Evolutionary conservation across 2,888 invertebrate species (phyloP).

Genomic region (Tortricodes alternella): DNA sequence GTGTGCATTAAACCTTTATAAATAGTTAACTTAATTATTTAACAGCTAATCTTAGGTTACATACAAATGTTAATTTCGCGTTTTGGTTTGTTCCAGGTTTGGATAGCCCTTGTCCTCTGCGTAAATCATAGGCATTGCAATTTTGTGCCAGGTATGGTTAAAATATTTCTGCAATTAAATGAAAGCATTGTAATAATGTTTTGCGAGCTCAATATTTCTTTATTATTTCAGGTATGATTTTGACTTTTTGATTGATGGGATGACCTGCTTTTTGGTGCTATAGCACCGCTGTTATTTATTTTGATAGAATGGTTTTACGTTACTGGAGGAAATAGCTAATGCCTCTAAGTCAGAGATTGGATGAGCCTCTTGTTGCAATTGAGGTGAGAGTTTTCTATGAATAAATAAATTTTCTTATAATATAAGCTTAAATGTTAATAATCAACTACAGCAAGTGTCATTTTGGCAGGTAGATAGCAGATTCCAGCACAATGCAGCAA

Average conservation of each 20-base stretch:
- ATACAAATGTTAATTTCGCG: too few species aligned
- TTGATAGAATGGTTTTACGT: conserved; percentile 79
- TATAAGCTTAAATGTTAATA: conserved; percentile 30
- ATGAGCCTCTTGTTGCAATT: conserved; percentile 82
- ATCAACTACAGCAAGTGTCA: conserved; percentile 45
- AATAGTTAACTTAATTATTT: not conserved
- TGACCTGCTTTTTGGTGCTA: conserved; percentile 69
- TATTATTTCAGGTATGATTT: conserved; percentile 68
- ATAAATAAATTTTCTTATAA: not conserved
- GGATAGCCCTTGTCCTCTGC: conserved; percentile 2
- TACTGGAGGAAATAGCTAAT: conserved; percentile 80
- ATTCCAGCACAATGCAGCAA: conserved; percentile 83
- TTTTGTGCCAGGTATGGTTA: conserved; percentile 14
- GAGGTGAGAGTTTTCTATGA: conserved; percentile 65
- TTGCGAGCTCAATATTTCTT: conserved; percentile 29
- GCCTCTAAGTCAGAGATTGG: conserved; percentile 82
- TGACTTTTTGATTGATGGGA: conserved; percentile 62
- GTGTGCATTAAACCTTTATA: not conserved
- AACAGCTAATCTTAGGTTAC: not conserved
- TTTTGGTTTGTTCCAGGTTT: conserved; percentile 19
- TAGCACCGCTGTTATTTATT: conserved; percentile 71
- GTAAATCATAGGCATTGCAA: not conserved
- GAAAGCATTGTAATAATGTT: not conserved
- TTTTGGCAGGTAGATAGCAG: conserved; percentile 82
- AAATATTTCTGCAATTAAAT: not conserved